Evolutionary conservation across 92 coral and sea anemone species (phyloP).

Genomic region (Pocillopora grandis): DNA sequence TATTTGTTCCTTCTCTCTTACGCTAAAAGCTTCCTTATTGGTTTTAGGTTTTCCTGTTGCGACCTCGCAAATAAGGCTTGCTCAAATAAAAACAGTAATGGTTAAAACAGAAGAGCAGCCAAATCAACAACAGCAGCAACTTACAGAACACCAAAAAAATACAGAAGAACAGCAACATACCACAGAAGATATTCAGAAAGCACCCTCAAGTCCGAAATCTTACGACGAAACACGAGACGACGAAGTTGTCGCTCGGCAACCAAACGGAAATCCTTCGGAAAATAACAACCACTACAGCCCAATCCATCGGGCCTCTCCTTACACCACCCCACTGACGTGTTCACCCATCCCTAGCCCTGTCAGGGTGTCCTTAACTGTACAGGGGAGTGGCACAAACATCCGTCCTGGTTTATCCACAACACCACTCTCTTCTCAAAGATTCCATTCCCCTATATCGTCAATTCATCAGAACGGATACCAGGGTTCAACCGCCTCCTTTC

Average conservation of each 20-base stretch:
- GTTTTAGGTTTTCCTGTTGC: conserved; percentile 22
- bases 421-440: conserved; percentile 25
- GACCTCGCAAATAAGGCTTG: conserved; percentile 25
- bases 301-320: background rate
- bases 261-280: background rate
- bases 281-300: conserved; percentile 7
- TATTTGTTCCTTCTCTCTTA: background rate
- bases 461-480: conserved; percentile 36
- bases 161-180: background rate
- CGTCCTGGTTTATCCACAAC: conserved; percentile 1
- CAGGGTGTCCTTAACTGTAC: conserved; percentile 16
- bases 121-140: conserved; percentile 6
- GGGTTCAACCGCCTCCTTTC: conserved; percentile 11
- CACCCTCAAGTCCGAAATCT: conserved; percentile 22
- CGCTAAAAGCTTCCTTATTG: background rate
- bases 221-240: conserved; percentile 2
- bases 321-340: conserved; percentile 26
- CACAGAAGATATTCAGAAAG: conserved; percentile 19
- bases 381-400: conserved; percentile 4
- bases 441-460: conserved; percentile 19
- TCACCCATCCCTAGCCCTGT: conserved; percentile 15
- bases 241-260: conserved; percentile 2
- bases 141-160: conserved; percentile 4
- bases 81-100: conserved; percentile 26
- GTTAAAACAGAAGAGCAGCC: conserved; percentile 35